phyloP scores from a whole-genome alignment of 2,113 vertebrate species.

The Sapajus apella region DNA sequence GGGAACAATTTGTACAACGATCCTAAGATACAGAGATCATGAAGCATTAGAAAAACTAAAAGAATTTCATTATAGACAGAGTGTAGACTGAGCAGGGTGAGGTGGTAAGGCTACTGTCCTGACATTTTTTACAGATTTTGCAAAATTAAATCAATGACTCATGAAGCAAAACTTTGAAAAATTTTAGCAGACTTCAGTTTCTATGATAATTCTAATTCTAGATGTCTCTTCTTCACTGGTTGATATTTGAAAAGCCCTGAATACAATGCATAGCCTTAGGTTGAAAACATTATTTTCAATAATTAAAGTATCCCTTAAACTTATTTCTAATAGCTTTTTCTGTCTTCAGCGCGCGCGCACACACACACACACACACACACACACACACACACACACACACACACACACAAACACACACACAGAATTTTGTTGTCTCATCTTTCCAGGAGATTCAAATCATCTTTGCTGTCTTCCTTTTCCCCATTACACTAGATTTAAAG shows the following conservation, averaged over 20 bases:
- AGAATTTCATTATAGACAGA: not conserved
- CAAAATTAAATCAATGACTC: not conserved
- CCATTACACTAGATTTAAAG: not conserved
- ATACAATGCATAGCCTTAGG: not conserved
- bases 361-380: accelerated
- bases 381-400: accelerated
- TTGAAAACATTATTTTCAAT: conserved; percentile 16
- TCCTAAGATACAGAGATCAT: not conserved
- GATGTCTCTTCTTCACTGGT: not conserved
- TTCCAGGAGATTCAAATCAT: not conserved
- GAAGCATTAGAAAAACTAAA: not conserved
- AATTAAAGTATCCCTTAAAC: not conserved
- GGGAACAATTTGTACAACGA: not conserved
- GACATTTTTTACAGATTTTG: not conserved
- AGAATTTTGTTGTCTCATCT: not conserved
- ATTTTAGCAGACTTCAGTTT: not conserved
- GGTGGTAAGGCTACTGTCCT: not conserved
- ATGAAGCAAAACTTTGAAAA: not conserved
- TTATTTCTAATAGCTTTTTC: not conserved
- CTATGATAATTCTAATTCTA: not conserved
- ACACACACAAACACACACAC: accelerated
- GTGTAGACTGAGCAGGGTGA: not conserved
- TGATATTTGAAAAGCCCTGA: not conserved
- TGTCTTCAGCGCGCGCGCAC: accelerated
- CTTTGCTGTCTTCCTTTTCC: not conserved